Evolutionary conservation across 2,113 vertebrate genomes (phyloP).

Genomic region (Columba janthina): DNA sequence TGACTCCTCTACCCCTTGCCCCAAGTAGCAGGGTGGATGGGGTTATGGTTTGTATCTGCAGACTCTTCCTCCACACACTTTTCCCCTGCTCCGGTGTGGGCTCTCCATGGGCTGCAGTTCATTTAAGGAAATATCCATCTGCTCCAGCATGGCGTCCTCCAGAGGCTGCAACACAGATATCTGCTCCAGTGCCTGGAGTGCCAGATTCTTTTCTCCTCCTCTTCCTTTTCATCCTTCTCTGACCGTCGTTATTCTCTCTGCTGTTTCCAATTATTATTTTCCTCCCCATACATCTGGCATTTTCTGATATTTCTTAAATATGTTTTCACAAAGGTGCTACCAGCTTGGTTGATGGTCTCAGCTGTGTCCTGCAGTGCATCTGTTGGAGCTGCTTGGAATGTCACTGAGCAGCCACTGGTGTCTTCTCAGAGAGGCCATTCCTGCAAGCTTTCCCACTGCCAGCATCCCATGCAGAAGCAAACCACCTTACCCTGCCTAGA

Average conservation of each 20-base stretch:
- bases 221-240: background rate
- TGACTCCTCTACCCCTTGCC: accelerated
- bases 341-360: no score
- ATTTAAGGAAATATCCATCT: no score
- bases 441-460: background rate
- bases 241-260: background rate
- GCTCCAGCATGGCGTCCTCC: no score
- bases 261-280: background rate
- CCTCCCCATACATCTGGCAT: no score
- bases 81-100: no score
- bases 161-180: background rate
- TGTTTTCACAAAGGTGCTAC: no score
- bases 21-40: background rate
- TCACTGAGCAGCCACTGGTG: background rate
- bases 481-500: accelerated
- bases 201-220: background rate
- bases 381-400: background rate
- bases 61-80: no score
- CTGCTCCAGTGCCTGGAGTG: background rate
- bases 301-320: no score
- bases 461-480: background rate
- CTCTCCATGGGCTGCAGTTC: no score
- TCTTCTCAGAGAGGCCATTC: background rate
- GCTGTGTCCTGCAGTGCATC: background rate
- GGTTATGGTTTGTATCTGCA: accelerated